Evolutionary conservation across 2,113 vertebrate species (phyloP), one percentile per base, ranked within the genome.

Genomic region (Xyrauchen texanus): DNA sequence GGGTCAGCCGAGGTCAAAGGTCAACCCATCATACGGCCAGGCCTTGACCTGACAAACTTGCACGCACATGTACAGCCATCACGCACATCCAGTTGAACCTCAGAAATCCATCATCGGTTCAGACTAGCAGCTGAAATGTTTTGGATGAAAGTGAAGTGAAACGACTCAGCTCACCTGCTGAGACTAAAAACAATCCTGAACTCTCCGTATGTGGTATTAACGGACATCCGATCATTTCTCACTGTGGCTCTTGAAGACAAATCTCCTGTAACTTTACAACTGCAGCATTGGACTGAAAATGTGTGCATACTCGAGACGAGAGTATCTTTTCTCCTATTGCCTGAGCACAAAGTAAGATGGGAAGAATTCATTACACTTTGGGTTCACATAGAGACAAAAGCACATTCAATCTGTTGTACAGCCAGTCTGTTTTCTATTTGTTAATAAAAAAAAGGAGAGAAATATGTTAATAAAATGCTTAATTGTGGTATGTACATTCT

Each of bases 341-440:
- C 85, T 84, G 89, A 90, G 87, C 87, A 91, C 47, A 77, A 58
- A 77, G 21, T 34, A 34, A 34, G 55, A 68, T 90, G 89, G 91
- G 87, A 92, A 88, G 91, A 90, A 91, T 92, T 93, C 90, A 95
- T 95, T 94, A 95, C 94, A 93, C 93, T 93, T 94, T 95, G 94
- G 94, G 92, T 94, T 93, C 92, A 90, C 93, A 88, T 94, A 89
- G 93, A 94, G 92, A 62, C 49, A 92, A 34, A 34, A 34, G 21
- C 21, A 92, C 94, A 84, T 94, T 93, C 92, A 92, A 93, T 88
- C 86, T 94, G 95, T 95, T 96, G 94, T 96, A 95, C 93, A 96
- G 86, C 88, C 94, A 91, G 93, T 96, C 94, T 96, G 94, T 97
- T 98, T 97, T 98, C 94, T 97, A 97, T 95, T 96, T 96, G 94